Conservation (phyloP, 2,113 vertebrate genomes). For the Sceloporus tristichus region DNA sequence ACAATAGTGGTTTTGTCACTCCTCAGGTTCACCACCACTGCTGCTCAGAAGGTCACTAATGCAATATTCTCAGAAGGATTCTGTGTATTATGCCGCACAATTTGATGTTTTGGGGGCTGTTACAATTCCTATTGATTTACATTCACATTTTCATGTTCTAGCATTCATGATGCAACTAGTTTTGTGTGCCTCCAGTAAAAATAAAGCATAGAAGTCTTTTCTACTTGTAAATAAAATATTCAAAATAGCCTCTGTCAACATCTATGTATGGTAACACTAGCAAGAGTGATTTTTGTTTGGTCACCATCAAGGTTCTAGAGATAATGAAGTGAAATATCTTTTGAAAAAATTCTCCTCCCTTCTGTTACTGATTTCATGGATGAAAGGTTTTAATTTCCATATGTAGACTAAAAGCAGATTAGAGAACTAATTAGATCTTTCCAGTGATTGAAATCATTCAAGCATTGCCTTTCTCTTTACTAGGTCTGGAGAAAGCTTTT, state of each 20-base stretch:
- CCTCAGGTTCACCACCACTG: not conserved
- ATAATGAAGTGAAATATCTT: not conserved
- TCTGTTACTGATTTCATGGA: slow-evolving; percentile 23
- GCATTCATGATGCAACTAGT: slow-evolving; percentile 38
- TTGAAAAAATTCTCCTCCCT: slow-evolving; percentile 21
- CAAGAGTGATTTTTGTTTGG: not conserved
- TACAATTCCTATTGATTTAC: slow-evolving; percentile 41
- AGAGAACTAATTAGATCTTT: slow-evolving; percentile 30
- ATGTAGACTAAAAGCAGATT: slow-evolving; percentile 11
- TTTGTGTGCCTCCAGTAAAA: slow-evolving; percentile 29
- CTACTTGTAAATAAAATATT: slow-evolving; percentile 27
- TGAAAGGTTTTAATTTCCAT: slow-evolving; percentile 45
- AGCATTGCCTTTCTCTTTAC: slow-evolving; percentile 27
- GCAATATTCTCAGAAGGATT: not conserved
- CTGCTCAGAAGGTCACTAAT: not conserved
- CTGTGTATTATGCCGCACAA: not conserved
- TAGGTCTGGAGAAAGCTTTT: slow-evolving; percentile 19
- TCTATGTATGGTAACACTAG: slow-evolving; percentile 16
- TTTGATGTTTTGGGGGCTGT: not conserved
- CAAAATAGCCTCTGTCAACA: slow-evolving; percentile 5
- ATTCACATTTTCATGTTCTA: slow-evolving; percentile 36
- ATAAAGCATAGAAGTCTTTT: slow-evolving; percentile 9
- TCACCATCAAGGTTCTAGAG: slow-evolving; percentile 27
- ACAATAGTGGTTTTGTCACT: not conserved
- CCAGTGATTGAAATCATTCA: slow-evolving; percentile 6